Percentiles rank a stretch among this genome's conserved stretches.
These are phyloP conservation scores for Scomber japonicus DNA, from an alignment of 2,113 vertebrate species.

Conservation along the genomic window DNA sequence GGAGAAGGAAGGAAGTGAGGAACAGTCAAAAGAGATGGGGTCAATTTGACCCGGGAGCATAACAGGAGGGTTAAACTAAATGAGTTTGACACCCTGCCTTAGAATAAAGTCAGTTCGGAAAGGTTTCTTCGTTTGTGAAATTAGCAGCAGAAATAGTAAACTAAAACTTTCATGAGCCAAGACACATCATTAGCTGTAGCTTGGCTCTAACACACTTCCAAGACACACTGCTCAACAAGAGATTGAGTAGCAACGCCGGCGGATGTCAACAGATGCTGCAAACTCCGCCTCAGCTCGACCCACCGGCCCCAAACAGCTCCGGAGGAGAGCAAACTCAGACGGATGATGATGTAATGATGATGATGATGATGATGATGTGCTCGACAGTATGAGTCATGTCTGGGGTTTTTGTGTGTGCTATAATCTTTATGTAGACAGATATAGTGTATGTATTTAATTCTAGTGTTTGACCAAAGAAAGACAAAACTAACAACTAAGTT, in stretches of 20 bases:
- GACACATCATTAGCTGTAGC: neutral
- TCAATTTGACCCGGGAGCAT: too few species aligned
- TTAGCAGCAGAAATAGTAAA: neutral
- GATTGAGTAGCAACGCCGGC: neutral
- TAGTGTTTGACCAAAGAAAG: neutral
- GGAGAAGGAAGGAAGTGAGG: too few species aligned
- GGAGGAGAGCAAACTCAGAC: neutral
- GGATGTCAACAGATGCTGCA: conserved; percentile 23
- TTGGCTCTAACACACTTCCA: neutral
- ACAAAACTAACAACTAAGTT: neutral
- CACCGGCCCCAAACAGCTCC: neutral
- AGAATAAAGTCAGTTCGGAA: neutral
- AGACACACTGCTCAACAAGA: neutral
- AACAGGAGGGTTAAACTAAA: too few species aligned
- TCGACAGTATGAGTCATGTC: too few species aligned
- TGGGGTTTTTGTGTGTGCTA: too few species aligned
- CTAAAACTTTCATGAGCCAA: neutral
- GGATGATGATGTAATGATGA: too few species aligned
- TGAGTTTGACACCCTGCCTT: too few species aligned
- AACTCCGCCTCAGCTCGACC: neutral
- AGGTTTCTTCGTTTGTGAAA: neutral
- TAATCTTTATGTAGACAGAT: neutral
- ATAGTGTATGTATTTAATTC: too few species aligned
- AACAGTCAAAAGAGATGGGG: too few species aligned
- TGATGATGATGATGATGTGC: neutral